phyloP scores from a whole-genome alignment of 2,888 invertebrate species.

The Callyntrura sp. region DNA sequence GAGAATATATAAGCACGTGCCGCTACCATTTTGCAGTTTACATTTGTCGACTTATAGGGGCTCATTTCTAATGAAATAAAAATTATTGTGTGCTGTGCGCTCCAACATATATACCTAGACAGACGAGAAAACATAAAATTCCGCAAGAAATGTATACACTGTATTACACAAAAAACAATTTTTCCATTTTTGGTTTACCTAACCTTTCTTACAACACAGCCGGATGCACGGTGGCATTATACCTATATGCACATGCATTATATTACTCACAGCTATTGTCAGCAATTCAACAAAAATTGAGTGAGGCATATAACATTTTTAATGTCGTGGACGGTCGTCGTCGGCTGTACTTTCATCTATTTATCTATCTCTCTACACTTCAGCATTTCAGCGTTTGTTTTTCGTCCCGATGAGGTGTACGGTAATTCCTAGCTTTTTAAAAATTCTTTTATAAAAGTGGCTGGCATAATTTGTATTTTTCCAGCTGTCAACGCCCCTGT shows the following conservation, averaged over 20 bases:
- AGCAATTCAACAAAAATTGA: background rate
- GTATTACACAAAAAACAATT: no score
- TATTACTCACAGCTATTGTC: background rate
- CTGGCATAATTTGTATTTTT: conserved; percentile 55
- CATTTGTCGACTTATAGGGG: no score
- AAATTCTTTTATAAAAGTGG: background rate
- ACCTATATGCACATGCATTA: conserved; percentile 16
- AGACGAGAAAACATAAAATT: background rate
- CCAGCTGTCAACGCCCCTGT: conserved; percentile 72
- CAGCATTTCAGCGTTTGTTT: background rate
- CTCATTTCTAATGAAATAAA: conserved; percentile 1
- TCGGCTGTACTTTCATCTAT: background rate
- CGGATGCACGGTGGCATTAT: conserved; percentile 32
- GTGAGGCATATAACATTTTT: background rate
- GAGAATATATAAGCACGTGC: conserved; percentile 34
- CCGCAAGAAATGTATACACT: no score
- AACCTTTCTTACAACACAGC: background rate
- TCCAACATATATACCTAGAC: background rate
- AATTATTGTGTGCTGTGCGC: background rate
- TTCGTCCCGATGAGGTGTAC: no score
- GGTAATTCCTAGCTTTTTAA: background rate
- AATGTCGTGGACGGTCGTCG: no score
- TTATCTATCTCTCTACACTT: background rate
- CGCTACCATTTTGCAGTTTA: background rate
- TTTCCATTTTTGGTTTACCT: no score